Conservation (phyloP, 2,113 vertebrate species). For the Beaufortia kweichowensis region DNA sequence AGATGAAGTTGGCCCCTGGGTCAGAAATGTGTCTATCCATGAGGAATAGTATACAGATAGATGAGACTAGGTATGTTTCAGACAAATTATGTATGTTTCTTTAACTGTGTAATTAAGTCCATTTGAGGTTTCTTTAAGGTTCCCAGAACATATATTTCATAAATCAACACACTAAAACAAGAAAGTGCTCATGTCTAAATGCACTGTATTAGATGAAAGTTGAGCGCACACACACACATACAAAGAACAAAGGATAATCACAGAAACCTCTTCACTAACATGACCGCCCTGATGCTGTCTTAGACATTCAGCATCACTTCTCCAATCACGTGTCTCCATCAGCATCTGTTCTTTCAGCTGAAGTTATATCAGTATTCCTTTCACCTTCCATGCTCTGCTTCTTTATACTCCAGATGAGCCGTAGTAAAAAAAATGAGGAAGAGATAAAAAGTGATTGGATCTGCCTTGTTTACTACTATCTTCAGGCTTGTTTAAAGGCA, state of each 20-base stretch:
- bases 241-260: conserved; percentile 55
- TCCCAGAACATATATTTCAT: background rate
- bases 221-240: conserved; percentile 22
- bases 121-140: background rate
- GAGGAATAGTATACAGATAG: background rate
- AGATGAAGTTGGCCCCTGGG: background rate
- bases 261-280: conserved; percentile 57
- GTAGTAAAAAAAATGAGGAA: conserved; percentile 34
- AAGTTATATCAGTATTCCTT: conserved; percentile 64
- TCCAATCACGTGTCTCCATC: conserved; percentile 64
- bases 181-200: conserved; percentile 19
- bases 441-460: conserved; percentile 39
- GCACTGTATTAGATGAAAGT: conserved; percentile 24
- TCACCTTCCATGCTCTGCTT: conserved; percentile 48
- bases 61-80: no score
- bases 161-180: conserved; percentile 3
- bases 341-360: conserved; percentile 61
- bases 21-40: background rate
- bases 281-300: conserved; percentile 58
- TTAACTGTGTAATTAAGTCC: background rate
- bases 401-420: conserved; percentile 48
- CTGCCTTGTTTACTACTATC: conserved; percentile 66
- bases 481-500: conserved; percentile 64
- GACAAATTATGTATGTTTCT: background rate
- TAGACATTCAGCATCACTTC: conserved; percentile 63